Conservation (phyloP, 2,888 invertebrate genomes). For the Caenorhabditis sp. region DNA sequence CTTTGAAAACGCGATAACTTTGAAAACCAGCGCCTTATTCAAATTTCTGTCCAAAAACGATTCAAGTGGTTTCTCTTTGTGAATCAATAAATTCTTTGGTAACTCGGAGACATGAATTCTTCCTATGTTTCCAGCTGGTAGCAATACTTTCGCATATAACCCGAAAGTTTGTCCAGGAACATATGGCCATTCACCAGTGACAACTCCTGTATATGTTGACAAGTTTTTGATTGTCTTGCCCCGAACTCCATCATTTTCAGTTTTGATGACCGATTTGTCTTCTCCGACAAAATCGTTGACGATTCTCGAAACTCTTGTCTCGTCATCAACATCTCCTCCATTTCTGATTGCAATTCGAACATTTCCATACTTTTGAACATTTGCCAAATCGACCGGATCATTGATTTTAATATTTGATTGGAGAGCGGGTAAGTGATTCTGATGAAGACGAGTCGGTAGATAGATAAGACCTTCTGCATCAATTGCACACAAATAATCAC, state of each 20-base stretch:
- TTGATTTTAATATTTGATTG: constrained; percentile 20
- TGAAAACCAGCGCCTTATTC: constrained; percentile 29
- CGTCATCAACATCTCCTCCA: constrained; percentile 30
- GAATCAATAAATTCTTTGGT: constrained; percentile 21
- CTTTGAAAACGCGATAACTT: constrained; percentile 39
- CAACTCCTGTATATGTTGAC: constrained; percentile 30
- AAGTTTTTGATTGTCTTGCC: constrained; percentile 31
- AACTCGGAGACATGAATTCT: constrained; percentile 51
- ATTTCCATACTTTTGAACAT: constrained; percentile 7
- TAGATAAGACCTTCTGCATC: constrained; percentile 25
- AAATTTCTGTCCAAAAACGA: constrained; percentile 35
- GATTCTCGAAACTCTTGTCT: constrained; percentile 15
- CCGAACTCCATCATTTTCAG: background rate
- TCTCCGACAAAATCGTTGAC: constrained; percentile 12
- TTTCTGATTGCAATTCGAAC: constrained; percentile 22
- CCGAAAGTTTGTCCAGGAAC: constrained; percentile 12
- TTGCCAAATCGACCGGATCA: constrained; percentile 8
- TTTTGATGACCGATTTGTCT: background rate
- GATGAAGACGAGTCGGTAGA: constrained; percentile 37
- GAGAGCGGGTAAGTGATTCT: constrained; percentile 30
- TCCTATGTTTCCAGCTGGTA: constrained; percentile 38
- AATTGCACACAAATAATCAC: constrained; percentile 31
- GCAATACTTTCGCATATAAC: constrained; percentile 22
- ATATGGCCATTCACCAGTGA: constrained; percentile 3
- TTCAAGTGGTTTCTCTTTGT: constrained; percentile 19